Conservation (phyloP, 2,888 invertebrate genomes). For the Athalia cordata region DNA sequence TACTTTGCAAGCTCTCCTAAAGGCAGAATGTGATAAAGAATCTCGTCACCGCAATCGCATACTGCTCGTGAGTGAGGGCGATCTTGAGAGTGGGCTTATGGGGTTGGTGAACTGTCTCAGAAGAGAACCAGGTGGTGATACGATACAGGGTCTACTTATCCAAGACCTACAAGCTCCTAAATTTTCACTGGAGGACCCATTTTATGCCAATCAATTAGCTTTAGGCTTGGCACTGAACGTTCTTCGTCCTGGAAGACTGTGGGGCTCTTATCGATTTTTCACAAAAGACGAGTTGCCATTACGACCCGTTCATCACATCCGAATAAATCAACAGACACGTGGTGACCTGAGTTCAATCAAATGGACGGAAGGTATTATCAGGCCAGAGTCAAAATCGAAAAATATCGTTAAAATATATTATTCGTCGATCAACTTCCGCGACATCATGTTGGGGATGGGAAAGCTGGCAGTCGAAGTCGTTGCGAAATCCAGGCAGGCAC, state of each 20-base stretch:
- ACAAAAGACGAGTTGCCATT: slow-evolving; percentile 72
- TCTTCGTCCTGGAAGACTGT: slow-evolving; percentile 55
- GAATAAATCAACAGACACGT: slow-evolving; percentile 83
- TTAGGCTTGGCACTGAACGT: slow-evolving; percentile 88
- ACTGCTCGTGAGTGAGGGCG: slow-evolving; percentile 80
- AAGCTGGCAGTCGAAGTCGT: slow-evolving; percentile 90
- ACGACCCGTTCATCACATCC: slow-evolving; percentile 80
- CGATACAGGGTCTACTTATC: slow-evolving; percentile 78
- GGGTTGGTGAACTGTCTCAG: slow-evolving; percentile 93
- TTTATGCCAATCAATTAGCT: slow-evolving; percentile 79
- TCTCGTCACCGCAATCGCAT: slow-evolving; percentile 75
- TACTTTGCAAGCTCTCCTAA: slow-evolving; percentile 64
- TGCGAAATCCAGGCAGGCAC: slow-evolving; percentile 77
- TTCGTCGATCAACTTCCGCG: slow-evolving; percentile 91
- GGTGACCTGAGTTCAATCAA: slow-evolving; percentile 89
- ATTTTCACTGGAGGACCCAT: slow-evolving; percentile 78
- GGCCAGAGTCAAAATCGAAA: background rate
- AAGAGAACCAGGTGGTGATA: slow-evolving; percentile 82
- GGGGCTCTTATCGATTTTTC: slow-evolving; percentile 25
- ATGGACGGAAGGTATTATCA: slow-evolving; percentile 83
- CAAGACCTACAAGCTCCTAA: slow-evolving; percentile 73
- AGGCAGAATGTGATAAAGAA: slow-evolving; percentile 71
- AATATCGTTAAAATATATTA: slow-evolving; percentile 78
- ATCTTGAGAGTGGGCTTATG: slow-evolving; percentile 85
- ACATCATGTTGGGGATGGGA: slow-evolving; percentile 95